Evolutionary conservation across 2,113 vertebrate species (phyloP).

Genomic region (Rhynchopsitta pachyrhyncha): DNA sequence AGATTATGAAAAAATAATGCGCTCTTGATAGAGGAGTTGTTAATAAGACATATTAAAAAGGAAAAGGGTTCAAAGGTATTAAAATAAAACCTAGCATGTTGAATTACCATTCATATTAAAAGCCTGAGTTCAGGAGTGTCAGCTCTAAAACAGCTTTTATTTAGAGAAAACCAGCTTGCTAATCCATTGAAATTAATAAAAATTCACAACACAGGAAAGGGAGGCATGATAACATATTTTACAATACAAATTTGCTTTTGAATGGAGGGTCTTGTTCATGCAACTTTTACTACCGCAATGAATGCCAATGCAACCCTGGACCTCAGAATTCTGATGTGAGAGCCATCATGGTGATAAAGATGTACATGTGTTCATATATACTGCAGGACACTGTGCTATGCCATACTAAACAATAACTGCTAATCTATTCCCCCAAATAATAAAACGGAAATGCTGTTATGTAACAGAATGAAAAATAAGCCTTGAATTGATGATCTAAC

Average conservation of each 20-base stretch:
- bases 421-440: neutral
- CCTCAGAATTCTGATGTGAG: neutral
- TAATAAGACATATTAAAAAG: slow-evolving; percentile 38
- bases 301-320: neutral
- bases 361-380: neutral
- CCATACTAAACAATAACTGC: neutral
- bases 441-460: neutral
- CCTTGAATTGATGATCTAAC: neutral
- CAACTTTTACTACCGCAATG: neutral
- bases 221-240: neutral
- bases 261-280: neutral
- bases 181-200: neutral
- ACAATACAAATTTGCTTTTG: neutral
- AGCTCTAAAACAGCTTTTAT: neutral
- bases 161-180: neutral
- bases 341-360: neutral
- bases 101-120: slow-evolving; percentile 11
- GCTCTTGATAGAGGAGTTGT: slow-evolving; percentile 34
- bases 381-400: neutral
- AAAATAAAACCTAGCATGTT: slow-evolving; percentile 38
- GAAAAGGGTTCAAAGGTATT: neutral
- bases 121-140: neutral
- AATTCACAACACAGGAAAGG: neutral
- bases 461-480: neutral
- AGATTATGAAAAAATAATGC: slow-evolving; percentile 33